phyloP scores from a whole-genome alignment of 2,888 invertebrate genomes.

The Brachylomia viminalis region DNA sequence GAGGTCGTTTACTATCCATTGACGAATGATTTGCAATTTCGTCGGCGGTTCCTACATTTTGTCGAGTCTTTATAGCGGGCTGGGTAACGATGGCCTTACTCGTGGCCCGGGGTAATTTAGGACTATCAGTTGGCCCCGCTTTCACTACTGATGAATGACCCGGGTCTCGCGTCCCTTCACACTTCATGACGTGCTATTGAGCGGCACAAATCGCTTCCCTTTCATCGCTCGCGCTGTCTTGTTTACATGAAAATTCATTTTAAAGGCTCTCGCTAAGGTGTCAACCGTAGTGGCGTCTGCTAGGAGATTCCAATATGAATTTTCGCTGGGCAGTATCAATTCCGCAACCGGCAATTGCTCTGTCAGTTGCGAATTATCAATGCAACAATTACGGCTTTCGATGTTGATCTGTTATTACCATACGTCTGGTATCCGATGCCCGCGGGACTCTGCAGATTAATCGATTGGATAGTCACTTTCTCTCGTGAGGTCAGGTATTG shows the following conservation, averaged over 20 bases:
- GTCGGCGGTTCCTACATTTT: conserved; percentile 70
- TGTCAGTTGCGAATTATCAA: conserved; percentile 81
- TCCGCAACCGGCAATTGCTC: conserved; percentile 78
- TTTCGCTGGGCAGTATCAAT: conserved; percentile 71
- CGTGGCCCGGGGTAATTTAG: conserved; percentile 82
- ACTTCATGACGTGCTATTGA: conserved; percentile 78
- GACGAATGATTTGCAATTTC: conserved; percentile 82
- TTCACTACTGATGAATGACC: conserved; percentile 86
- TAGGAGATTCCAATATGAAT: conserved; percentile 68
- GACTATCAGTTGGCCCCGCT: conserved; percentile 81
- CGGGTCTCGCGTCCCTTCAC: conserved; percentile 77
- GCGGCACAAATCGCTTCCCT: conserved; percentile 83
- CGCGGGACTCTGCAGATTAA: conserved; percentile 82
- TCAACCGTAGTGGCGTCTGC: conserved; percentile 72
- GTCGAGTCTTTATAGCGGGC: conserved; percentile 69
- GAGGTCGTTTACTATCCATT: conserved; percentile 78
- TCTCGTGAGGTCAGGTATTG: conserved; percentile 81
- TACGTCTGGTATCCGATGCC: conserved; percentile 80
- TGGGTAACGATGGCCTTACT: conserved; percentile 75
- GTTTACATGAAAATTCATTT: conserved; percentile 80
- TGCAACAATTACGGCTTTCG: conserved; percentile 80
- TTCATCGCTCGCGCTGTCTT: conserved; percentile 82
- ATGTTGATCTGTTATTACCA: conserved; percentile 83
- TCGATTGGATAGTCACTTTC: conserved; percentile 85
- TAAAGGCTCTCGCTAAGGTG: conserved; percentile 81